Conservation (phyloP, 2,113 vertebrate genomes). For the Empidonax traillii region DNA sequence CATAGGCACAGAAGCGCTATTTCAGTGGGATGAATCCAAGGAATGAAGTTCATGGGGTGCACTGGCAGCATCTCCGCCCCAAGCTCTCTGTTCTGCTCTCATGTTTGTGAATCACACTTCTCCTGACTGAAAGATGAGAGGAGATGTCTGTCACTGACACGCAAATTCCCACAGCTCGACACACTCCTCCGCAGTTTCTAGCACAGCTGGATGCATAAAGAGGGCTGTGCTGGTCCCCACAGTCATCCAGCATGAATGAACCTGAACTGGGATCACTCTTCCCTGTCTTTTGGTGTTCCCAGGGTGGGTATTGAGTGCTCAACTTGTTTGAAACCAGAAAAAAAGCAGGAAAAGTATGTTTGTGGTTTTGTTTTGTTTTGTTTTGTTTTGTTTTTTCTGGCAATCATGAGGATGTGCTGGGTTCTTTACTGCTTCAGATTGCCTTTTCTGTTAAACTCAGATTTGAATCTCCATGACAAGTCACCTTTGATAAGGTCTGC, state of each 20-base stretch:
- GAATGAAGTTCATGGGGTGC: not conserved
- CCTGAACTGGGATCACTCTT: not conserved
- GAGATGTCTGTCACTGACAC: not conserved
- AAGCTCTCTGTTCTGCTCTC: not conserved
- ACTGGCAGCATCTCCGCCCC: accelerated
- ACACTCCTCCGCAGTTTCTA: not conserved
- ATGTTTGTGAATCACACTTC: not conserved
- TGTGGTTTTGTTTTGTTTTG: not conserved
- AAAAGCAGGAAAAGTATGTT: not conserved
- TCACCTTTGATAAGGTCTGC: not conserved
- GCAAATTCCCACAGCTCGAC: not conserved
- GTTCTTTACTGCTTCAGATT: not conserved
- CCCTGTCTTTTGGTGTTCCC: not conserved
- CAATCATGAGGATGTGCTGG: not conserved
- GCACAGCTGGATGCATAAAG: not conserved
- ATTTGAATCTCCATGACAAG: not conserved
- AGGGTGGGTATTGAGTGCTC: not conserved
- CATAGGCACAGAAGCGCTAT: accelerated
- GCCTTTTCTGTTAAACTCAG: not conserved
- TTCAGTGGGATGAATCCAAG: not conserved
- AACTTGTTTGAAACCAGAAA: not conserved
- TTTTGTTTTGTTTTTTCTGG: not conserved
- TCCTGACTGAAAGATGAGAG: not conserved
- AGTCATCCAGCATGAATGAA: not conserved
- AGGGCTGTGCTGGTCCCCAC: not conserved